Evolutionary conservation across 2,113 vertebrate genomes (phyloP), one percentile per base, ranked within the genome.

Genomic region (Aptenodytes patagonicus): DNA sequence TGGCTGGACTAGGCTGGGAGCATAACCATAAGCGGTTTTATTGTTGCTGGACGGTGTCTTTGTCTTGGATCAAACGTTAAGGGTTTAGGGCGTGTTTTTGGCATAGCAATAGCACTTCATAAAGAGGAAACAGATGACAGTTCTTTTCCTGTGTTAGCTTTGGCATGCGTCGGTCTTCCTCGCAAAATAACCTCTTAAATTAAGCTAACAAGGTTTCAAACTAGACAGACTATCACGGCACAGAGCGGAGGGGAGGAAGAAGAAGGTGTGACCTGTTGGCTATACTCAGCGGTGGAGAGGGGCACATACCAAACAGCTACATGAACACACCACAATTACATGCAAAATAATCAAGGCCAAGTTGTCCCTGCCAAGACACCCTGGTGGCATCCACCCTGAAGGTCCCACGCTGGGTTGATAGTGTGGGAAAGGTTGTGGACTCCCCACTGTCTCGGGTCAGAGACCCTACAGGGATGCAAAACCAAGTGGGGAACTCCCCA

Each of bases 101-200:
- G 72, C 84, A 76, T 8, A 87, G 57, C 57, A 91, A 17, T 55
- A 93, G 18, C 69, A 49, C 52, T 90, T 90, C 61, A 77, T 79
- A 87, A 91, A 95, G 69, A 87, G 65, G 81, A 84, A 95, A 87
- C 40, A 95, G 90, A 71, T 83, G 78, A 86, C 71, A 42, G 17
- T 54, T 90, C 71, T 78, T 92, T 54, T 55, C 44, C 65, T 79
- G 31, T 92, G 60, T 93, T 91, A 58, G 75, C 61, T 96, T 95
- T 92, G 93, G 77, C 89, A 89, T 19, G 38, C 34, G 25, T 84
- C 10, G 1, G 19, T 83, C 86, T 90, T 71, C 82, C 76, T 95
- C 26, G 3, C 58, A 89, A 87, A 95, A 94, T 54, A 69, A 47
- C 24, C 65, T 84, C 72, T 82, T 72, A 71, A 87, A 52, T 89